phyloP scores from a whole-genome alignment of 2,113 vertebrate species.

The Brienomyrus brachyistius region DNA sequence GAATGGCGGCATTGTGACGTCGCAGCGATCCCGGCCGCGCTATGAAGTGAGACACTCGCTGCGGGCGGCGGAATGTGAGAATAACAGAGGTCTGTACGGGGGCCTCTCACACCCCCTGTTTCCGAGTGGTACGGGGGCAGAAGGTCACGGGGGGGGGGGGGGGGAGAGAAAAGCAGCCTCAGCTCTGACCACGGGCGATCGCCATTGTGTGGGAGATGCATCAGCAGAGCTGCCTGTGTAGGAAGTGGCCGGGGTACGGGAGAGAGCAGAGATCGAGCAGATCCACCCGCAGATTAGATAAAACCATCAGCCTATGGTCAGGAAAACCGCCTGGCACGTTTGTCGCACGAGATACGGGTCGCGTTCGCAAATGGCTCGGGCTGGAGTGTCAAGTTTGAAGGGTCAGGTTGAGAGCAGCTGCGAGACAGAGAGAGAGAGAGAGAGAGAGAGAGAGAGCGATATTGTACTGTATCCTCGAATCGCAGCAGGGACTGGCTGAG shows the following conservation, averaged over 20 bases:
- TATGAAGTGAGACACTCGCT: neutral
- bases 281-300: slow-evolving; percentile 20
- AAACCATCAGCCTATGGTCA: neutral
- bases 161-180: neutral
- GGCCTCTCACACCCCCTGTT: neutral
- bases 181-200: neutral
- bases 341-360: neutral
- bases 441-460: neutral
- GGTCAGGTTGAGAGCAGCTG: neutral
- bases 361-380: neutral
- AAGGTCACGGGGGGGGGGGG: neutral
- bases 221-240: neutral
- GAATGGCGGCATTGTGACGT: neutral
- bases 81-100: neutral
- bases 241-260: slow-evolving; percentile 12
- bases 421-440: neutral
- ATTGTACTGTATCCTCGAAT: slow-evolving; percentile 5
- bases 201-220: neutral
- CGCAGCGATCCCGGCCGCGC: neutral
- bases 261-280: neutral
- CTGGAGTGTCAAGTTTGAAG: neutral
- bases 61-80: neutral
- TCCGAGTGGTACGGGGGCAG: neutral
- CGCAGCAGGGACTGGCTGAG: neutral
- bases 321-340: neutral